A percentile compares a stretch with the other conserved stretches of the same genome.
phyloP scores from a whole-genome alignment of 2,888 invertebrate species.

The Nemoura dubitans region DNA sequence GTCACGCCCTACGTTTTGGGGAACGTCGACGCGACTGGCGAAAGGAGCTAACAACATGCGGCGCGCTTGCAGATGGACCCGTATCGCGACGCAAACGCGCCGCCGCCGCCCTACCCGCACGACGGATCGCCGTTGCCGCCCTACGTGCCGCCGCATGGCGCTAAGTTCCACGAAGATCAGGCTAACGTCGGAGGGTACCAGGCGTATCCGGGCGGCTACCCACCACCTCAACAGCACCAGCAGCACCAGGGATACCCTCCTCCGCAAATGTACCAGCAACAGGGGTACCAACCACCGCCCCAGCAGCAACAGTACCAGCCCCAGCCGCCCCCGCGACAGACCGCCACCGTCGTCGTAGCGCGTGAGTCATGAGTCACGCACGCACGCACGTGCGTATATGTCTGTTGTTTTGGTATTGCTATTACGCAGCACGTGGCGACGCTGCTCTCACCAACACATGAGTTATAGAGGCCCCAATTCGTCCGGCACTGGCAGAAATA shows the following conservation, averaged over 20 bases:
- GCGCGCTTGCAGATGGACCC: constrained; percentile 17
- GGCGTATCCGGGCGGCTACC: background rate
- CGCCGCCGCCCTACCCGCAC: constrained; percentile 14
- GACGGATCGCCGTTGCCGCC: constrained; percentile 19
- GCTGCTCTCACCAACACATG: too few relatives aligned
- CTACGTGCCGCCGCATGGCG: constrained; percentile 27
- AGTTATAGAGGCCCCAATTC: too few relatives aligned
- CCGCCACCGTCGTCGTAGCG: constrained; percentile 19
- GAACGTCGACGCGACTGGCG: background rate
- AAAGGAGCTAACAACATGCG: background rate
- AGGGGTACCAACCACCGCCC: background rate
- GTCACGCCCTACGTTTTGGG: background rate
- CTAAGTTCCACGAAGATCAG: background rate
- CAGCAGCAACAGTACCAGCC: constrained; percentile 27
- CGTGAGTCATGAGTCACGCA: background rate
- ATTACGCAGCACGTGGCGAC: background rate
- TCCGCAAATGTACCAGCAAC: background rate
- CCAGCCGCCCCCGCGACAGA: constrained; percentile 17
- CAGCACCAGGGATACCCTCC: constrained; percentile 25
- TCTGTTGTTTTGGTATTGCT: too few relatives aligned
- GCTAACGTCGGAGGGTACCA: background rate
- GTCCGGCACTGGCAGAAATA: too few relatives aligned
- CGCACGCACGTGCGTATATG: too few relatives aligned
- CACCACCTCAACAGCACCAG: background rate
- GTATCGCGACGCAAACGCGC: constrained; percentile 31